Base-by-base conservation (phyloP, 1,140 invertebrate genomes). In the Drosophila baimaii region DNA sequence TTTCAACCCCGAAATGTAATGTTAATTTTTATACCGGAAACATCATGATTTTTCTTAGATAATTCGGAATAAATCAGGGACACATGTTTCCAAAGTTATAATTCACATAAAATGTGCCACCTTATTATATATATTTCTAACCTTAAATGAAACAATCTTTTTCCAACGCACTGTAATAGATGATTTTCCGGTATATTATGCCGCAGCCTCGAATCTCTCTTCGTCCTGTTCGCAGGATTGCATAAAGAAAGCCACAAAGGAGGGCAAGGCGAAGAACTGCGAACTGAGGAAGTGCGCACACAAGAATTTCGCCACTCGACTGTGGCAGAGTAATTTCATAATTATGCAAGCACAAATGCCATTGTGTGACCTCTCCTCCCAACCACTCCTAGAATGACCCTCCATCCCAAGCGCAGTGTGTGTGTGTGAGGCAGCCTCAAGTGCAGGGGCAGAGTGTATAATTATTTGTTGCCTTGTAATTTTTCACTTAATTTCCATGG, bases 261-360 rank as follows among this genome's bases (percentile, higher is more conserved):
- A 58, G 25, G n/a, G 21, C 19, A 39, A 43, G 33, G 52, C 52
- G 64, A 63, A 78, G 77, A 82, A 64, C 73, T 71, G 57, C 31
- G 37, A 72, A 57, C 57, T 52, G 69, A 79, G 82, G 82, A 85
- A 85, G 82, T 85, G 79, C 79, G 66, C 78, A 72, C 64, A 71
- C 68, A 71, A 71, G 66, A 71, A 72, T 72, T 72, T 72, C 66
- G 69, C 69, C 69, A 72, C 69, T 72, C 77, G 77, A 85, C 85
- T 85, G 73, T 79, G 79, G 83, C 75, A 88, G 86, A 88, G 84
- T 89, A 88, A 88, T 88, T 88, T 77, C 75, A 83, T 88, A 88
- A 88, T 88, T 88, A 88, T 88, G 83, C 83, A 79, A 83, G 84
- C 76, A 63, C 55, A 79, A 86, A 81, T 78, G 82, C 73, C 74